phyloP scores from a whole-genome alignment of 2,888 invertebrate genomes.

The Notodromas monacha region DNA sequence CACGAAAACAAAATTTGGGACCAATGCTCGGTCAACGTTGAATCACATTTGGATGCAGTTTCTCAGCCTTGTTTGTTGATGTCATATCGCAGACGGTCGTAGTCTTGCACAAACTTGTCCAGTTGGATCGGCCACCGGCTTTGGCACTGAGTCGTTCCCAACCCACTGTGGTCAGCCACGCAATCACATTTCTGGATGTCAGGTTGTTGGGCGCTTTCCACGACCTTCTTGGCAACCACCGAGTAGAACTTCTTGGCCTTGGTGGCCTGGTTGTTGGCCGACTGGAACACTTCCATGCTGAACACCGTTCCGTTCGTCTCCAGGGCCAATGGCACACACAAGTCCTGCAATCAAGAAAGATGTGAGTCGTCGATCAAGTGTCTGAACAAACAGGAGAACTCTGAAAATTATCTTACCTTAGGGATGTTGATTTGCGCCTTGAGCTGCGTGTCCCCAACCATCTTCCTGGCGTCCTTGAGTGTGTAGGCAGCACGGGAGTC shows the following conservation, averaged over 20 bases:
- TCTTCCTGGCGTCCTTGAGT: not conserved
- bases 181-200: slow-evolving; percentile 19
- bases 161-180: slow-evolving; percentile 16
- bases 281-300: slow-evolving; percentile 13
- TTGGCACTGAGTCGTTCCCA: slow-evolving; percentile 16
- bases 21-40: too few relatives aligned
- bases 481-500: not conserved
- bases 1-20: too few relatives aligned
- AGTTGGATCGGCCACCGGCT: too few relatives aligned
- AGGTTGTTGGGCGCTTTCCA: slow-evolving; percentile 14
- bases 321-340: slow-evolving; percentile 16
- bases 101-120: too few relatives aligned
- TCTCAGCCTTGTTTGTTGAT: too few relatives aligned
- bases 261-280: slow-evolving; percentile 12
- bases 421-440: not conserved
- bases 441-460: not conserved
- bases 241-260: slow-evolving; percentile 15
- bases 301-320: slow-evolving; percentile 17
- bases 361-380: too few relatives aligned
- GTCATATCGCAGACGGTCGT: too few relatives aligned
- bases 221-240: slow-evolving; percentile 15
- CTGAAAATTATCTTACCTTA: not conserved
- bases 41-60: too few relatives aligned
- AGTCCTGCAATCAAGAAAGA: slow-evolving; percentile 13
- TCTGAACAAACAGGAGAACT: not conserved